Evolutionary conservation across 1,140 invertebrate species (phyloP), one percentile per base, ranked within the genome.

Genomic region (Temnothorax longispinosus): DNA sequence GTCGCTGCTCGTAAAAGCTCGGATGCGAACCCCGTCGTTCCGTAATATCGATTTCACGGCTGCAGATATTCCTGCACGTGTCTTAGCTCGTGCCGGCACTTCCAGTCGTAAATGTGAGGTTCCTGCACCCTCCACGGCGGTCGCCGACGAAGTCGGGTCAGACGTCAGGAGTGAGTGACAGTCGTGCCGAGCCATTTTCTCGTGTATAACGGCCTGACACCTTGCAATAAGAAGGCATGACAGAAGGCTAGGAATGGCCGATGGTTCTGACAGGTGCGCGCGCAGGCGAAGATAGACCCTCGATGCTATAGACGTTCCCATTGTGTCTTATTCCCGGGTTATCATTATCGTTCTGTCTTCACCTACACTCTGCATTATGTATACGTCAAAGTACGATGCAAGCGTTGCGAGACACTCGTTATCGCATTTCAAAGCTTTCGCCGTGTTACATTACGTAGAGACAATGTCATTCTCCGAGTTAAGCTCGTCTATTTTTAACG

Each of bases 281-380:
- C 89, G 87, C 89, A 84, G 6, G 44, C 41, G n/a, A 80, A 60
- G 50, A 71, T 44, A 58, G 69, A 60, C 32, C 38, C 78, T 56
- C 15, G 65, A n/a, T 41, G 21, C 44, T 88, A 90, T 77, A 86
- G 82, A 88, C 76, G n/a, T 64, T 41, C 50, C 65, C 60, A 77
- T 90, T 88, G 71, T 90, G 74, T 52, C 81, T 91, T 88, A 89
- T 84, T 84, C 69, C 64, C 56, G 69, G 64, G 62, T 86, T 90
- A 90, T 90, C 88, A 88, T 90, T 90, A 90, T 90, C 86, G 75
- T 35, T 64, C 81, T 82, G 89, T 90, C 89, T 88, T 90, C 89
- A 77, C 86, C 74, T 90, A 80, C 21, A 52, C 84, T 44, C 71
- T 89, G 88, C 89, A 90, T 89, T 87, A 89, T 87, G 74, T 81